Conservation (phyloP, 1,140 invertebrate species). For the Hyposmocoma kahamanoa region DNA sequence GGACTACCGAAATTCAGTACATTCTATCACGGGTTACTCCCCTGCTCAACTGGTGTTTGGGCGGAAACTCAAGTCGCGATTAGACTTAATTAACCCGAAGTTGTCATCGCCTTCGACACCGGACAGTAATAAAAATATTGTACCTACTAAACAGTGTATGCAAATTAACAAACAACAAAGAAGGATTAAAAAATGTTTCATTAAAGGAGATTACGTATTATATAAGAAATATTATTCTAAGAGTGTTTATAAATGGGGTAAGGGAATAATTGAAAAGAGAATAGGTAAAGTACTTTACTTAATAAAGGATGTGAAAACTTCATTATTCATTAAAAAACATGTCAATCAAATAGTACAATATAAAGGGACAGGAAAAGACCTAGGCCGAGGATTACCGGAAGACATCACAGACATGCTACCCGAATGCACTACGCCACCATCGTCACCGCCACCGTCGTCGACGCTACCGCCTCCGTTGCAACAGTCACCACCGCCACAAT, state of each 20-base stretch:
- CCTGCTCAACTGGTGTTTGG: slow-evolving; percentile 6
- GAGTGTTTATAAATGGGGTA: slow-evolving; percentile 1
- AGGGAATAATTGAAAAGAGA: slow-evolving; percentile 4
- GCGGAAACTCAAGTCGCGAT: background rate
- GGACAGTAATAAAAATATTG: background rate
- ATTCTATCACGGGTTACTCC: slow-evolving; percentile 5
- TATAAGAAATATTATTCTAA: slow-evolving; percentile 7
- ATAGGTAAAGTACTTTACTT: slow-evolving; percentile 4
- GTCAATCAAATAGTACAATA: slow-evolving; percentile 6
- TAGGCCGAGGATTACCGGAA: background rate
- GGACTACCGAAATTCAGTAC: slow-evolving; percentile 7
- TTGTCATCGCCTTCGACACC: background rate
- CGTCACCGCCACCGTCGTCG: background rate
- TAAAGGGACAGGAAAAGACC: background rate
- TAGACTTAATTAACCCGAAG: background rate
- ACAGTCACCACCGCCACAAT: background rate
- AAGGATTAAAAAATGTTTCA: background rate
- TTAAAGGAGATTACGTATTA: background rate
- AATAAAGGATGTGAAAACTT: background rate
- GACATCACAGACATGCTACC: background rate
- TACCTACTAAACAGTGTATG: background rate
- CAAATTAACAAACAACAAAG: background rate
- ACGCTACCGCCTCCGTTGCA: background rate
- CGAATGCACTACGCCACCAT: too few species aligned
- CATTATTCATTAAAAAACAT: background rate